Evolutionary conservation across 2,113 vertebrate genomes (phyloP).

Genomic region (Psittacara wagleri): DNA sequence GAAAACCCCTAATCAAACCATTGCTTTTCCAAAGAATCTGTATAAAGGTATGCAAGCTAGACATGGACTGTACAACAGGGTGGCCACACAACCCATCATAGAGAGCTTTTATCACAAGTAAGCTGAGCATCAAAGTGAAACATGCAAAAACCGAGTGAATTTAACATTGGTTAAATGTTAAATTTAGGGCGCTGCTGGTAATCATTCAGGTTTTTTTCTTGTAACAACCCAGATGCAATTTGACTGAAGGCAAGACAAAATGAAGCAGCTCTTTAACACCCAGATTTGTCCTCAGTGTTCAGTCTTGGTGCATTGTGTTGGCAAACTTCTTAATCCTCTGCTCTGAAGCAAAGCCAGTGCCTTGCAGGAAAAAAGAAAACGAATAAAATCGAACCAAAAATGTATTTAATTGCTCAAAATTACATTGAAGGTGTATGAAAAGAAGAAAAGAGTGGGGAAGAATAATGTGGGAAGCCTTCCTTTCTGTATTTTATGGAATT

Average conservation of each 20-base stretch:
- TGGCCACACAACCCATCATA: neutral
- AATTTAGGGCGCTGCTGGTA: neutral
- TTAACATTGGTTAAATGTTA: neutral
- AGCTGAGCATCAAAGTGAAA: neutral
- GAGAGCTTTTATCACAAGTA: neutral
- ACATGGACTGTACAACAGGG: rapidly evolving
- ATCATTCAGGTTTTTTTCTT: neutral
- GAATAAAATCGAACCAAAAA: neutral
- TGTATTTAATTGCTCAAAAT: neutral
- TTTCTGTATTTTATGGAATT: neutral
- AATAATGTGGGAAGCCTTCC: neutral
- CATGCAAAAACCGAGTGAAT: neutral
- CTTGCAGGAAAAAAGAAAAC: neutral
- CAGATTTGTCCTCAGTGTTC: neutral
- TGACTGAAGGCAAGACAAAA: neutral
- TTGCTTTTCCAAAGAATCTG: neutral
- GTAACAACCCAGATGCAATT: neutral
- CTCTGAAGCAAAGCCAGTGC: neutral
- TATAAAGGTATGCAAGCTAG: neutral
- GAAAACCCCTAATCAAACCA: neutral
- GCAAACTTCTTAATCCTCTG: neutral
- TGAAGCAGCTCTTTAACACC: neutral
- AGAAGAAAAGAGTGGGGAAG: neutral
- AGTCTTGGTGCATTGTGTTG: neutral
- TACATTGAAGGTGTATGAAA: neutral